These are phyloP conservation scores for Sturnira hondurensis DNA, from an alignment of 2,113 vertebrate species.

Conservation along the genomic window DNA sequence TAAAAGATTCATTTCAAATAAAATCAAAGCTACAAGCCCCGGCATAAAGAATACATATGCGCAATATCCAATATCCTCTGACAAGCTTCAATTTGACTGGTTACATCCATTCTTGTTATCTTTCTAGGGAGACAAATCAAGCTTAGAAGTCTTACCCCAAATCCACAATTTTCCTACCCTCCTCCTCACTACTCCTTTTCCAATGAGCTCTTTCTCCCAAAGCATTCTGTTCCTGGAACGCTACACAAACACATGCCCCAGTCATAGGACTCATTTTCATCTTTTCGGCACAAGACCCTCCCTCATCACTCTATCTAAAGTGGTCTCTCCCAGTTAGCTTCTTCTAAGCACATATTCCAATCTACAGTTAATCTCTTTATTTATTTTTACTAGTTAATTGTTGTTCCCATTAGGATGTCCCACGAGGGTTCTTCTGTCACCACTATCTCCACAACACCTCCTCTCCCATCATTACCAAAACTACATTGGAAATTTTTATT, in stretches of 20 bases:
- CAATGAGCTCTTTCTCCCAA: not conserved
- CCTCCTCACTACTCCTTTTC: not conserved
- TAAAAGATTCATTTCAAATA: conserved; percentile 25
- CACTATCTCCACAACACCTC: not conserved
- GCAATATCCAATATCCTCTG: not conserved
- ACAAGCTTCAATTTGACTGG: conserved; percentile 15
- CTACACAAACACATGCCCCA: not conserved
- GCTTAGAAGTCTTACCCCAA: not conserved
- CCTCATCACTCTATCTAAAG: not conserved
- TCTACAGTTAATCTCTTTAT: not conserved
- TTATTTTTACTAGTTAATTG: conserved; percentile 43
- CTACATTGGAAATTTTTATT: not conserved
- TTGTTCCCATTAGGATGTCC: not conserved
- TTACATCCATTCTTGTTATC: not conserved
- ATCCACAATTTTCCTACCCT: not conserved
- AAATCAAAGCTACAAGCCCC: not conserved
- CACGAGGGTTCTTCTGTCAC: not conserved
- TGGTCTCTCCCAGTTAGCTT: not conserved
- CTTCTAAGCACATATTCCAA: not conserved
- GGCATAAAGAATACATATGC: not conserved
- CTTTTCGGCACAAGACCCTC: not conserved
- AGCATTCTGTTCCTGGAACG: not conserved
- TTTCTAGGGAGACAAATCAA: not conserved
- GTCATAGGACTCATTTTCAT: not conserved
- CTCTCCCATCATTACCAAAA: conserved; percentile 40